These are phyloP conservation scores for Mechanitis mazaeus DNA, from an alignment of 2,888 invertebrate species.

Conservation along the genomic window DNA sequence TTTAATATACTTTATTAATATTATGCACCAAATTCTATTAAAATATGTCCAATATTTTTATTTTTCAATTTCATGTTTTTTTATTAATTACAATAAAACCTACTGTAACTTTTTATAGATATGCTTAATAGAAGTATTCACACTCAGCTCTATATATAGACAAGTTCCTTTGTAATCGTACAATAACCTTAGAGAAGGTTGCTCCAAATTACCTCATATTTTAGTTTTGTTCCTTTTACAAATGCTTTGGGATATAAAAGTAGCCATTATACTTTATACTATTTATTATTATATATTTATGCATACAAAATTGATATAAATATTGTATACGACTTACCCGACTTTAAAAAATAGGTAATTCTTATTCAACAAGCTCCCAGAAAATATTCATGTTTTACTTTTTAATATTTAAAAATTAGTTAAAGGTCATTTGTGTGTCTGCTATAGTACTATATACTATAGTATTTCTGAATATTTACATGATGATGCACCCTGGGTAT, in stretches of 20 bases:
- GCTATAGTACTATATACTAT: too few species aligned
- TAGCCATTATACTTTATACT: too few species aligned
- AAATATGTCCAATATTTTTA: background rate
- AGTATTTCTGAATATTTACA: too few species aligned
- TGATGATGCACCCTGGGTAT: too few species aligned
- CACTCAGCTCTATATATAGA: conserved; percentile 29
- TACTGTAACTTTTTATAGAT: conserved; percentile 29
- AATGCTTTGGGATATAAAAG: background rate
- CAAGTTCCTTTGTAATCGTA: conserved; percentile 39
- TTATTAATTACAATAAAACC: conserved; percentile 6
- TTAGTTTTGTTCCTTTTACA: conserved; percentile 17
- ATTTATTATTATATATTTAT: too few species aligned
- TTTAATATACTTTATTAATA: background rate
- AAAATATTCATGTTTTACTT: too few species aligned
- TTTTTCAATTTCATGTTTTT: conserved; percentile 6
- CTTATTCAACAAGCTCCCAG: too few species aligned
- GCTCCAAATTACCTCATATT: conserved; percentile 24
- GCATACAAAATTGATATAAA: too few species aligned
- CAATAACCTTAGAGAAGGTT: conserved; percentile 43
- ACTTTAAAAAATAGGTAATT: too few species aligned
- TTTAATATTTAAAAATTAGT: too few species aligned
- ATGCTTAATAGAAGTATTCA: conserved; percentile 36
- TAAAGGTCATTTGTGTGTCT: too few species aligned
- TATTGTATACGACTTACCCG: too few species aligned
- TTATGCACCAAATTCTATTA: conserved; percentile 7